Evolutionary conservation across 2,888 invertebrate genomes (phyloP), one percentile per base, ranked within the genome.

Genomic region (Autographa gamma): DNA sequence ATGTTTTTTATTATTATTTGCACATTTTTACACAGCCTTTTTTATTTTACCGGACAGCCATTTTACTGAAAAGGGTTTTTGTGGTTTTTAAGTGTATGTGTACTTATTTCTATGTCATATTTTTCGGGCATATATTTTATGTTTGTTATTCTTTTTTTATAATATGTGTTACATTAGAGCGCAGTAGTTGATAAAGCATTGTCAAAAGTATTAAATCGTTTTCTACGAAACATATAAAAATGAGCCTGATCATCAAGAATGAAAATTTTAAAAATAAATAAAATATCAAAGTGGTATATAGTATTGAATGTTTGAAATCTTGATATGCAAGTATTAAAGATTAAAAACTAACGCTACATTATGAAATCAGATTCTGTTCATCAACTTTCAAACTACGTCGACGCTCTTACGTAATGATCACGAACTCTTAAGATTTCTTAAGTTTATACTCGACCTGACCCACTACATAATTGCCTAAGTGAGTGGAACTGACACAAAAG

Each of bases 371-470:
- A 56, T 11, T 25, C 25, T 56, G 13, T 13, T 13, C 19, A 9
- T 48, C 54, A 56, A 19, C 25, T 56, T 56, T 19, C 13, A 19
- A 25, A 25, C 13, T 14, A 25, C 54, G 25, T 25, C 13, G 19
- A 56, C 19, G 4, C 25, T 25, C 11, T 56, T 56, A 19, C 25
- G 54, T 25, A 25, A 25, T 19, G 19, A 56, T 19, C 54, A 13
- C 13, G 25, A 56, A 19, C 19, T 19, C 54, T 19, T 56, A 19
- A 56, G 19, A 56, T 56, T 56, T 56, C 54, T 4, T 18, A 25
- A 56, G 54, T 25, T 25, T 56, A 56, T 56, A 19, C 25, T 25
- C 7, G 54, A 56, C 54, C 54, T 56, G 54, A 56, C 54, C 19
- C 25, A 56, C 19, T 25, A 56, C 13, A 25, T 56, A 56, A 56